Percentiles rank a stretch among this genome's conserved stretches.
phyloP scores from a whole-genome alignment of 1,140 invertebrate species.

The Apis florea region DNA sequence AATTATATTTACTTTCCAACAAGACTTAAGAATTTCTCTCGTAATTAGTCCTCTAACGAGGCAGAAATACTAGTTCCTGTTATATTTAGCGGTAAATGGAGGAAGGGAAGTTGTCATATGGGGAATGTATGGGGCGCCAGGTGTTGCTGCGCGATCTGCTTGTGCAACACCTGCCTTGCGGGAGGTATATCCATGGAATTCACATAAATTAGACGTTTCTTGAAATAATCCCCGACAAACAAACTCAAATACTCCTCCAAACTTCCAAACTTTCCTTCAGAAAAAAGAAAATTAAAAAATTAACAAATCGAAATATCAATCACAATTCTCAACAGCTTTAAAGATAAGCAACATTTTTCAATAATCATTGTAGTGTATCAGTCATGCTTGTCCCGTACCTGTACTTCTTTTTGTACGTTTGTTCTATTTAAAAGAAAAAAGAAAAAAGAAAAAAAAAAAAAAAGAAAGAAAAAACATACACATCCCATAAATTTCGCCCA shows the following conservation, averaged over 20 bases:
- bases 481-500: neutral
- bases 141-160: constrained; percentile 58
- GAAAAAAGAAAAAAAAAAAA: neutral
- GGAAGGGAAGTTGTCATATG: constrained; percentile 47
- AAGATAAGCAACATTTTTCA: no score
- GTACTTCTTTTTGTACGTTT: no score
- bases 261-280: neutral
- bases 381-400: no score
- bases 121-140: constrained; percentile 54
- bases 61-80: constrained; percentile 17
- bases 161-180: constrained; percentile 64
- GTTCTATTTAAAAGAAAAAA: no score
- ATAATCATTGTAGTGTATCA: no score
- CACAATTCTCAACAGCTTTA: no score
- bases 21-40: neutral
- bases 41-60: constrained; percentile 22
- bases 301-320: no score
- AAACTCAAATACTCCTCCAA: neutral
- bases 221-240: neutral
- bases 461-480: no score
- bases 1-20: neutral
- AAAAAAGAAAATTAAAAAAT: no score
- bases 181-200: constrained; percentile 61
- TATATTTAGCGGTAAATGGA: neutral
- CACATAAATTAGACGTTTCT: constrained; percentile 26